Conservation (phyloP, 2,113 vertebrate species). For the Eubucco bourcierii region DNA sequence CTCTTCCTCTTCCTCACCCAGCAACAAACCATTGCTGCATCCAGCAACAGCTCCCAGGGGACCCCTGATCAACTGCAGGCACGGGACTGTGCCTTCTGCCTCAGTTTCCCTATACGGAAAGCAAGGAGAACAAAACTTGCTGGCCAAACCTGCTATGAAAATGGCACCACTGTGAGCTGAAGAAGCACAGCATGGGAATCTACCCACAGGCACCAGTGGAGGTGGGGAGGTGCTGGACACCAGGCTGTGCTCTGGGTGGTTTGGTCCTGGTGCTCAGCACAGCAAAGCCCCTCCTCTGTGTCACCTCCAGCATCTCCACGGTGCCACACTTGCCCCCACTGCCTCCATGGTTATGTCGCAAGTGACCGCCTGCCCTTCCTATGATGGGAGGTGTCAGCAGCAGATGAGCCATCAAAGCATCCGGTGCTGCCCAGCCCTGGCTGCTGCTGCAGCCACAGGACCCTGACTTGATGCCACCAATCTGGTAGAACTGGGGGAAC, state of each 20-base stretch:
- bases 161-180: not conserved
- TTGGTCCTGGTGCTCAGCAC: rapidly evolving
- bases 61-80: not conserved
- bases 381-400: rapidly evolving
- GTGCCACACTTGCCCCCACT: rapidly evolving
- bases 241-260: rapidly evolving
- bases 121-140: not conserved
- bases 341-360: rapidly evolving
- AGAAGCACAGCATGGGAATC: not conserved
- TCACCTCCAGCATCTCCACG: rapidly evolving
- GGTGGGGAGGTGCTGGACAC: not conserved
- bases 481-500: too few species aligned
- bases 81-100: not conserved
- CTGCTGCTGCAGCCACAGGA: rapidly evolving
- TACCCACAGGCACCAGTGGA: rapidly evolving
- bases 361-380: not conserved
- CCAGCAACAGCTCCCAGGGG: not conserved
- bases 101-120: not conserved
- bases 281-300: not conserved
- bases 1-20: not conserved
- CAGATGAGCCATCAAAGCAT: not conserved
- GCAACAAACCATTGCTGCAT: rapidly evolving
- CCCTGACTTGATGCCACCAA: rapidly evolving
- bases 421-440: not conserved
- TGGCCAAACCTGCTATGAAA: rapidly evolving